Conservation (phyloP, 2,888 invertebrate genomes). For the Syritta pipiens region DNA sequence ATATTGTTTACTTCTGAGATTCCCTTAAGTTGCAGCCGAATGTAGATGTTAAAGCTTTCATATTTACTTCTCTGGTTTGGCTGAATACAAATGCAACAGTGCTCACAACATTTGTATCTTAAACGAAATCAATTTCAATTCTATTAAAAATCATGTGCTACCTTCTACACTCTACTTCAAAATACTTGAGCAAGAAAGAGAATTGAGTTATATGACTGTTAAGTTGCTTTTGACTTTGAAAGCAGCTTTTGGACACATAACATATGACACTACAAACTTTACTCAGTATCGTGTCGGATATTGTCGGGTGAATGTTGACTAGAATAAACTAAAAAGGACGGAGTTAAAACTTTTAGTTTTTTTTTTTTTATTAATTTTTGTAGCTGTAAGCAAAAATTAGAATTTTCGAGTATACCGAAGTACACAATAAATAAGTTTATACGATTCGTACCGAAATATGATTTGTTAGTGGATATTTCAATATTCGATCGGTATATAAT, state of each 20-base stretch:
- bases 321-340: conserved; percentile 31
- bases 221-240: conserved; percentile 42
- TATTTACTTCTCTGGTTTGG: background rate
- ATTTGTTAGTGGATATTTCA: background rate
- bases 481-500: too few relatives aligned
- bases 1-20: background rate
- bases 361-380: conserved; percentile 51
- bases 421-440: background rate
- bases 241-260: conserved; percentile 53
- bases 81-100: conserved; percentile 41
- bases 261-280: conserved; percentile 45
- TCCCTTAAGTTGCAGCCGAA: background rate
- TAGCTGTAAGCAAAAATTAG: conserved; percentile 24
- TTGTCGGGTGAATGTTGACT: conserved; percentile 56
- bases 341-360: conserved; percentile 25
- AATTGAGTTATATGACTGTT: conserved; percentile 30
- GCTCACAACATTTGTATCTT: conserved; percentile 7
- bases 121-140: conserved; percentile 4
- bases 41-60: conserved; percentile 38
- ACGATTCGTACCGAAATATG: too few relatives aligned
- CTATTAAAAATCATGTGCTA: conserved; percentile 3
- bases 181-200: conserved; percentile 41
- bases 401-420: background rate
- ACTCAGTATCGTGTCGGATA: conserved; percentile 64
- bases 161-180: background rate